Base-by-base conservation (phyloP, 2,797 vertebrate genomes). In the Notoglanidium macrostoma region DNA sequence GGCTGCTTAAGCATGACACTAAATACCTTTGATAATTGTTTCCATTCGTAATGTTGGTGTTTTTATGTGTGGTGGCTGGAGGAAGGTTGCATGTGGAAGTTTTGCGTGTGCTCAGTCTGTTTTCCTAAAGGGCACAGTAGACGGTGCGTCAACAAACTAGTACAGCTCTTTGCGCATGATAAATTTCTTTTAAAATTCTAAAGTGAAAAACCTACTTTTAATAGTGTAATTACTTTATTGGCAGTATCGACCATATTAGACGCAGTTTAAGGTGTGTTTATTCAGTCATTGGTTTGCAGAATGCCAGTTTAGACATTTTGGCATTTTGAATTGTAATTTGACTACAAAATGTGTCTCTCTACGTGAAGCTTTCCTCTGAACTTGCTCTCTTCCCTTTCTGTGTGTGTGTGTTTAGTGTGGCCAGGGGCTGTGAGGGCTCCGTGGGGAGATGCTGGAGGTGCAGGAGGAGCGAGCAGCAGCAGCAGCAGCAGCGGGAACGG, bases 391-490 rank as follows among this genome's bases (percentile, higher is more conserved):
- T 84, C 5, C 83, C 59, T 81, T 57, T 63, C 51, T 35, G 29
- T 89, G 40, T 68, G 32, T 87, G 49, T 44, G 55, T 94, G 19
- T 82, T 68, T 32, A 99, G 98, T 94, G 97, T 96, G 97, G 96
- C 97, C 96, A 94, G 97, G 98, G 97, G 97, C 98, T 98, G 96
- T 97, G 97, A 99, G 97, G 97, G 97, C 97, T 97, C 96, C 96
- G 90, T 96, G 95, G 96, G 97, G 96, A 95, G 97, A 95, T 99
- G 98, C 97, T 97, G 98, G 97, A 98, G 96, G 97, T 97, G 96
- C 98, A 96, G 95, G 98, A 97, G 96, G 97, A 96, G 95, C 97
- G 97, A 94, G 88, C 87, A 90, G 85, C 86, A 91, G 89, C 88
- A 91, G 88, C 85, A 86, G 83, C 88, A 87, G 88, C 70, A 65